Conservation (phyloP, 92 coral and sea anemone genomes). For the Phenganax marumi region DNA sequence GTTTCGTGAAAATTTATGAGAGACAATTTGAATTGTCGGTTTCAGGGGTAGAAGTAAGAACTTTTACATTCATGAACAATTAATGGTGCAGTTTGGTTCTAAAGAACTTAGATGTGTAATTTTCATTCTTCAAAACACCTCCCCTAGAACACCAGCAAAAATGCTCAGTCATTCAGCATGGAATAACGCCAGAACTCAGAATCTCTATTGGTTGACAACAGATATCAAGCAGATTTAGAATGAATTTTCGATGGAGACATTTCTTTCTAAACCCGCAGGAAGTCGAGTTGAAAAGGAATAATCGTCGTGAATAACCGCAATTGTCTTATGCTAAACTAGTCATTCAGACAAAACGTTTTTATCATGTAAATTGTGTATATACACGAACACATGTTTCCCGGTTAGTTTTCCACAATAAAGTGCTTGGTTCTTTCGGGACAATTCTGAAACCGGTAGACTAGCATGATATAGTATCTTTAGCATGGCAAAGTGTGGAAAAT, state of each 20-base stretch:
- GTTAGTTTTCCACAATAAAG: background rate
- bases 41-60: background rate
- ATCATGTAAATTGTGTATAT: conserved; percentile 23
- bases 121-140: conserved; percentile 56
- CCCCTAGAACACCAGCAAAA: conserved; percentile 73
- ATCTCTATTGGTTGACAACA: background rate
- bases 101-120: background rate
- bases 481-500: conserved; percentile 60
- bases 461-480: conserved; percentile 44
- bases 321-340: conserved; percentile 26
- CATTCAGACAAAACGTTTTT: conserved; percentile 32
- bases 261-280: conserved; percentile 1
- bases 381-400: conserved; percentile 22
- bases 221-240: background rate
- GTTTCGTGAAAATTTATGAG: background rate
- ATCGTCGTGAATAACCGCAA: conserved; percentile 26
- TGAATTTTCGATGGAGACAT: background rate
- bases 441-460: background rate
- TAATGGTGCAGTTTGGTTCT: background rate
- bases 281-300: conserved; percentile 30
- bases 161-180: conserved; percentile 13
- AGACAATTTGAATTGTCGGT: background rate
- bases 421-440: conserved; percentile 7
- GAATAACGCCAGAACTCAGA: conserved; percentile 44
- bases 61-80: background rate